Evolutionary conservation across 2,888 invertebrate species (phyloP), one percentile per base, ranked within the genome.

Genomic region (Encarsia formosa): DNA sequence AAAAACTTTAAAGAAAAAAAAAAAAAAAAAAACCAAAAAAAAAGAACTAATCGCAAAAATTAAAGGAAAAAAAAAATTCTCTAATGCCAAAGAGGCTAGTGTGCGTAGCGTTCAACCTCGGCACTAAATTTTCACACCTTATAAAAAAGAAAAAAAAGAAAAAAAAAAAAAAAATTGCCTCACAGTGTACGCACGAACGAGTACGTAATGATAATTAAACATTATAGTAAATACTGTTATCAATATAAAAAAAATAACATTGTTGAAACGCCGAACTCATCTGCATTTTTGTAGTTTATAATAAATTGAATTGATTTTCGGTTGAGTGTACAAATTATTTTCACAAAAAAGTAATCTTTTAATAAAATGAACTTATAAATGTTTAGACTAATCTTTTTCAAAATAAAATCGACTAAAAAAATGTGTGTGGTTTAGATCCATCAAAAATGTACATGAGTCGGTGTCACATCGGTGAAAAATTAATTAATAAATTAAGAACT

Each of bases 381-480:
- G n/a, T n/a, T n/a, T n/a, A n/a, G n/a, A n/a, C n/a, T n/a, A n/a
- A n/a, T n/a, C n/a, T n/a, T n/a, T n/a, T n/a, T n/a, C n/a, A n/a
- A n/a, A n/a, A n/a, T n/a, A n/a, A n/a, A n/a, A n/a, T n/a, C n/a
- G n/a, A n/a, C n/a, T n/a, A n/a, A n/a, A n/a, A n/a, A n/a, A n/a
- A n/a, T n/a, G n/a, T n/a, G n/a, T n/a, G n/a, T n/a, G n/a, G n/a
- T n/a, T n/a, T 58, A 58, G 57, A 54, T 57, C 59, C 58, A 58
- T 64, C 58, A 62, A 63, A 63, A 65, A 63, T 63, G 63, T 62
- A 60, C 59, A 63, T 62, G 64, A 60, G 62, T 65, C 63, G 48
- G 63, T 65, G 65, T 68, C 63, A 67, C 64, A 66, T 66, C 62
- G 68, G 68, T 71, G 70, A 71, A 72, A 71, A 71, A 70, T 69